A percentile compares a stretch with the other conserved stretches of the same genome.
Conservation (phyloP, 2,113 vertebrate species). For the Nasalis larvatus region DNA sequence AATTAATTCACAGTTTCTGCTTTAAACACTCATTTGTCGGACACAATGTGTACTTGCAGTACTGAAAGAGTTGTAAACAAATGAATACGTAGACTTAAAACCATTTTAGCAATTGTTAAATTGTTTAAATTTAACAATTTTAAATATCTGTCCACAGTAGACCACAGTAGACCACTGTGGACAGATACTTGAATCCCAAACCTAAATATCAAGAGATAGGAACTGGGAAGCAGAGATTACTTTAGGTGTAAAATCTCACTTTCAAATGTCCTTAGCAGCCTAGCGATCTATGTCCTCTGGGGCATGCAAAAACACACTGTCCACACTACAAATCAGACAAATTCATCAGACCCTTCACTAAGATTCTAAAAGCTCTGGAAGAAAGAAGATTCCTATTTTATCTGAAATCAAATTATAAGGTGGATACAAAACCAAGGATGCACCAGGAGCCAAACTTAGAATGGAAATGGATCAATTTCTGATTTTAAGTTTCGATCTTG, state of each 20-base stretch:
- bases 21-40: neutral
- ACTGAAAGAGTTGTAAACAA: neutral
- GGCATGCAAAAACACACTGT: neutral
- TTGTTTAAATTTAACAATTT: too few relatives aligned
- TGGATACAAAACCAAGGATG: neutral
- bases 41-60: neutral
- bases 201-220: neutral
- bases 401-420: neutral
- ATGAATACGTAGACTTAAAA: neutral
- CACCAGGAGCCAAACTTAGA: neutral
- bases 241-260: neutral
- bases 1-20: slow-evolving; percentile 19
- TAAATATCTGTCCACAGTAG: too few relatives aligned
- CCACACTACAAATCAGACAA: neutral
- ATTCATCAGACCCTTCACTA: neutral
- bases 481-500: slow-evolving; percentile 4
- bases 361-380: neutral
- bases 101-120: neutral
- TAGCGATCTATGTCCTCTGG: neutral
- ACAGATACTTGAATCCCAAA: slow-evolving; percentile 18
- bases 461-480: neutral
- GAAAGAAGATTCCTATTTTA: neutral
- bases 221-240: neutral
- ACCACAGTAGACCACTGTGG: neutral
- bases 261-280: neutral